A percentile compares a stretch with the other conserved stretches of the same genome.
These are phyloP conservation scores for Pelvicachromis taeniatus DNA, from an alignment of 2,113 vertebrate species.

Conservation along the genomic window DNA sequence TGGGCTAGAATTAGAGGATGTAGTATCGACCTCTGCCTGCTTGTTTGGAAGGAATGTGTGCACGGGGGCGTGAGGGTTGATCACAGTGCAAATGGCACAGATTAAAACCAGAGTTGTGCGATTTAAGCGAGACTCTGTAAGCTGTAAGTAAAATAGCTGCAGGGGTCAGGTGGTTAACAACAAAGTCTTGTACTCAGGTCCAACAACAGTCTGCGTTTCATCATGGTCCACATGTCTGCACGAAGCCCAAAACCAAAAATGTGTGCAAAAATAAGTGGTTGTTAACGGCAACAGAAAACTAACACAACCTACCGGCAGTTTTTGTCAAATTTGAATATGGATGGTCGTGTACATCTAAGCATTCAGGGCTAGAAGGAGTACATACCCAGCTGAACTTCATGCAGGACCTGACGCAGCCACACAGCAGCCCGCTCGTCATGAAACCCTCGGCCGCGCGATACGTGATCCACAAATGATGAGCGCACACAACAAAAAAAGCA, in stretches of 20 bases:
- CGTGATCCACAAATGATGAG: not conserved
- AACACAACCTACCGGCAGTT: not conserved
- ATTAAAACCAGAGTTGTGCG: not conserved
- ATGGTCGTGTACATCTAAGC: too few species aligned
- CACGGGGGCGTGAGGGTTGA: not conserved
- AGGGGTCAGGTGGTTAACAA: not conserved
- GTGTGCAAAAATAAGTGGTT: not conserved
- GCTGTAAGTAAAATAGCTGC: not conserved
- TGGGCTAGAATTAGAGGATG: conserved; percentile 46
- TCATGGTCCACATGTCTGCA: not conserved
- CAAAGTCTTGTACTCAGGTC: not conserved
- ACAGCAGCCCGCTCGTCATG: accelerated
- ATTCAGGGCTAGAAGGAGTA: not conserved
- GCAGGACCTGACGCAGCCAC: accelerated
- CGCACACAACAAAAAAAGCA: not conserved
- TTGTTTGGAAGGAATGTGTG: conserved; percentile 30
- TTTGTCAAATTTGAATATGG: not conserved
- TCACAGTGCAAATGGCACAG: conserved; percentile 20
- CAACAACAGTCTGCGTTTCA: not conserved
- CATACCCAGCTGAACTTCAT: accelerated
- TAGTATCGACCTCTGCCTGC: conserved; percentile 23
- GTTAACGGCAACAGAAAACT: not conserved
- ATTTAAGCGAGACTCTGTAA: not conserved
- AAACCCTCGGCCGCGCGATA: not conserved
- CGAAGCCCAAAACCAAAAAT: accelerated